These are phyloP conservation scores for Choloepus didactylus DNA, from an alignment of 2,797 vertebrate species.

Conservation along the genomic window DNA sequence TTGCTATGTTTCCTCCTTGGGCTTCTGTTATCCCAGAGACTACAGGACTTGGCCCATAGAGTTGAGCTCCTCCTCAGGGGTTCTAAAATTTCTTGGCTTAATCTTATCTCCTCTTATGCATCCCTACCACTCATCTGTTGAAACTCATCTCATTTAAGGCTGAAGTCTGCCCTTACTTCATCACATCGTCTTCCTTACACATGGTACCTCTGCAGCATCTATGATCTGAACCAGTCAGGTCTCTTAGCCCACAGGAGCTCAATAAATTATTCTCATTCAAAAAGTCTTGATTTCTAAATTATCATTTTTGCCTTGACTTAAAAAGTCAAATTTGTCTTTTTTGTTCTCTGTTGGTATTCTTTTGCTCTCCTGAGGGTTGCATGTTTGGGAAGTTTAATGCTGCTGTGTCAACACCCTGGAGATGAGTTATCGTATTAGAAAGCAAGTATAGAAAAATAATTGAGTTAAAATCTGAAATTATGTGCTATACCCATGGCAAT, in stretches of 20 bases:
- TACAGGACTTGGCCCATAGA: neutral
- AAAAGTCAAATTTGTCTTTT: neutral
- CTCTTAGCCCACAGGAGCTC: neutral
- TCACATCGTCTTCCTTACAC: neutral
- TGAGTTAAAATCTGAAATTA: neutral
- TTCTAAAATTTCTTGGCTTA: neutral
- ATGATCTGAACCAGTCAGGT: neutral
- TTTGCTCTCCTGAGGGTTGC: neutral
- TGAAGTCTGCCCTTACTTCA: neutral
- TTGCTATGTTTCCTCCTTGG: neutral
- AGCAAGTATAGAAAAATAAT: neutral
- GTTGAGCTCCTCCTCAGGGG: neutral
- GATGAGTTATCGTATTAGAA: neutral
- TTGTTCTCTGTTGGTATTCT: neutral
- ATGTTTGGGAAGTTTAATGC: neutral
- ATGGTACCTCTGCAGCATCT: neutral
- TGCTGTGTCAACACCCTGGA: neutral
- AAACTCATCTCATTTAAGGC: neutral
- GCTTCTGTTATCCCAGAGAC: neutral
- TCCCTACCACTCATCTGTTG: neutral
- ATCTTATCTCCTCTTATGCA: neutral
- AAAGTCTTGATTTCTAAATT: neutral
- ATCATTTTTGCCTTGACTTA: neutral
- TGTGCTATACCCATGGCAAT: neutral
- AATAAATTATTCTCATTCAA: neutral